Conservation (phyloP, 2,113 vertebrate genomes). For the Oncorhynchus clarkii region DNA sequence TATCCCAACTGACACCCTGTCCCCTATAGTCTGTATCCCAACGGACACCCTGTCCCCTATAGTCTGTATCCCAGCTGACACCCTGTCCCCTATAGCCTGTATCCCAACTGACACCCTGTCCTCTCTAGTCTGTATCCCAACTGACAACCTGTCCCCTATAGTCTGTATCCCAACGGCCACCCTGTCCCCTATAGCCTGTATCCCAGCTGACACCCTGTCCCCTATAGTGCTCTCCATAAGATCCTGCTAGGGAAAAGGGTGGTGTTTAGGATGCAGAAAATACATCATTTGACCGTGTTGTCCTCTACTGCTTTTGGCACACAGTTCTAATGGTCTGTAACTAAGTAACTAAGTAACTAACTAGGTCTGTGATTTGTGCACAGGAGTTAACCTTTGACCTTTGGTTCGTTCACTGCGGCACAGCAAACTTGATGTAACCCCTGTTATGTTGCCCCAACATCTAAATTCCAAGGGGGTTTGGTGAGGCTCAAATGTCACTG, state of each 20-base stretch:
- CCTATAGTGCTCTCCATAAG: not conserved
- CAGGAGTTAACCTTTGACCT: not conserved
- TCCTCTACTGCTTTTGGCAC: not conserved
- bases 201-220: too few species aligned
- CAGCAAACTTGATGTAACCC: slow-evolving; percentile 18
- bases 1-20: too few species aligned
- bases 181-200: too few species aligned
- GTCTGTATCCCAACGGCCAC: too few species aligned
- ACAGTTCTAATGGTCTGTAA: not conserved
- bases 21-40: too few species aligned
- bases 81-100: too few species aligned
- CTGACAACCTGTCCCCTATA: too few species aligned
- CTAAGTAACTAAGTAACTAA: not conserved
- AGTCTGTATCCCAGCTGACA: too few species aligned
- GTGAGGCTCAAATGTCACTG: slow-evolving; percentile 35
- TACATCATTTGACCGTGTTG: not conserved
- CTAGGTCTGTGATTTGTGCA: not conserved
- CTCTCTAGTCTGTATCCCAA: too few species aligned
- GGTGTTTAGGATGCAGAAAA: not conserved
- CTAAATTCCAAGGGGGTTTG: slow-evolving; percentile 16
- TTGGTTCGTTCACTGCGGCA: not conserved
- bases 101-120: too few species aligned
- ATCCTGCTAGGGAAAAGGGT: not conserved
- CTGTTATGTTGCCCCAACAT: slow-evolving; percentile 29
- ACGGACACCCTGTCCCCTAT: too few species aligned